A percentile compares a stretch with the other conserved stretches of the same genome.
phyloP scores from a whole-genome alignment of 92 coral and sea anemone species.

The Desmophyllum pertusum region DNA sequence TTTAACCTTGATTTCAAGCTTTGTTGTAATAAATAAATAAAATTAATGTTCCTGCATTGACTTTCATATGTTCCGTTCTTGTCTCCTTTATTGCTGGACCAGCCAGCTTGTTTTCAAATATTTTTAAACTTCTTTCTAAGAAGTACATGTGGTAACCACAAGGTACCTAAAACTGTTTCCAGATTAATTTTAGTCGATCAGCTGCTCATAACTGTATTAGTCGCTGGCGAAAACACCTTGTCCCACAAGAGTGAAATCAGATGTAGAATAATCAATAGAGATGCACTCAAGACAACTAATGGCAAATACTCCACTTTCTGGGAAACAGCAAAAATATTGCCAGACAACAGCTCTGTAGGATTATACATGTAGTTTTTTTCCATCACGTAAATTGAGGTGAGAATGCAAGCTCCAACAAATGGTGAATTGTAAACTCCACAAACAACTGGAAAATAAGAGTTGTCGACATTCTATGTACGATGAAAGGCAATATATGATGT shows the following conservation, averaged over 20 bases:
- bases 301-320: background rate
- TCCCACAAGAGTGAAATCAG: background rate
- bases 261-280: background rate
- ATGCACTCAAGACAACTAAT: background rate
- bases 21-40: background rate
- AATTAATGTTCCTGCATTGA: background rate
- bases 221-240: too few relatives aligned
- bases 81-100: constrained; percentile 1
- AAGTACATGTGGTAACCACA: constrained; percentile 35
- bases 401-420: background rate
- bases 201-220: background rate
- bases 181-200: background rate
- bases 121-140: background rate
- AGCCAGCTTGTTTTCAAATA: background rate
- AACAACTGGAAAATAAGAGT: too few relatives aligned
- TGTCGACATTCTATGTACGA: background rate
- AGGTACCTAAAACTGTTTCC: background rate
- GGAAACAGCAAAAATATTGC: constrained; percentile 1
- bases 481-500: constrained; percentile 7
- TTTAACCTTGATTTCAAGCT: background rate
- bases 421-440: background rate
- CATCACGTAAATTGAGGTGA: background rate
- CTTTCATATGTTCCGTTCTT: background rate
- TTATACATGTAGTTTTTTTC: background rate
- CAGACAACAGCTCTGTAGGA: too few relatives aligned